Conservation (phyloP, 2,888 invertebrate genomes). For the Eudasyphora cyanicolor region DNA sequence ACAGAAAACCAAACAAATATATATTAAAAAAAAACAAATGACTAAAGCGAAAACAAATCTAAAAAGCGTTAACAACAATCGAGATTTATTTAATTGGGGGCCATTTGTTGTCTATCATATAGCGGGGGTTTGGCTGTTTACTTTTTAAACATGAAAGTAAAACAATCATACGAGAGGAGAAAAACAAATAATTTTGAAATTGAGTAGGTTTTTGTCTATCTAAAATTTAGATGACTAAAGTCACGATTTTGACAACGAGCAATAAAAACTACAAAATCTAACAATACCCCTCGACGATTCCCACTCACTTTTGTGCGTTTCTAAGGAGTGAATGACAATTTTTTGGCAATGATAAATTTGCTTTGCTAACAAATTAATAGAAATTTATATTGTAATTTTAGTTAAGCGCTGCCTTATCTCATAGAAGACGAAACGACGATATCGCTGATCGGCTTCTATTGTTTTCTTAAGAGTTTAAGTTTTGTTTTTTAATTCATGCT, state of each 20-base stretch:
- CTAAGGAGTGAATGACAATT: not conserved
- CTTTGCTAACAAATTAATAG: slow-evolving; percentile 32
- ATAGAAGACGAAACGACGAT: not conserved
- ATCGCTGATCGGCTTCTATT: not conserved
- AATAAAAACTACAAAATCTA: not conserved
- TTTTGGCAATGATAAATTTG: not conserved
- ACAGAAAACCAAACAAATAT: not conserved
- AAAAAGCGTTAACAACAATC: slow-evolving; percentile 22
- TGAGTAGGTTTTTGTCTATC: slow-evolving; percentile 37
- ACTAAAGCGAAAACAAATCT: not conserved
- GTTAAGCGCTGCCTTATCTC: slow-evolving; percentile 13
- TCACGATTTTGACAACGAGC: slow-evolving; percentile 55
- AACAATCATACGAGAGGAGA: no score
- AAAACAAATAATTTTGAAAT: not conserved
- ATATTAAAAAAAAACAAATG: not conserved
- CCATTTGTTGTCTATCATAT: not conserved
- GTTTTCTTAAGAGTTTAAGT: not conserved
- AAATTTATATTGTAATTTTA: slow-evolving; percentile 30
- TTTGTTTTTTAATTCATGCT: not conserved
- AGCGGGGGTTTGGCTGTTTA: slow-evolving; percentile 22
- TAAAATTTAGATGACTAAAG: slow-evolving; percentile 25
- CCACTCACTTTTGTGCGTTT: not conserved
- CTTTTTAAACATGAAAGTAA: not conserved
- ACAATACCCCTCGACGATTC: not conserved
- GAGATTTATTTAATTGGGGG: not conserved